Base-by-base conservation (phyloP, 2,113 vertebrate genomes). In the Amblyornis subalaris region DNA sequence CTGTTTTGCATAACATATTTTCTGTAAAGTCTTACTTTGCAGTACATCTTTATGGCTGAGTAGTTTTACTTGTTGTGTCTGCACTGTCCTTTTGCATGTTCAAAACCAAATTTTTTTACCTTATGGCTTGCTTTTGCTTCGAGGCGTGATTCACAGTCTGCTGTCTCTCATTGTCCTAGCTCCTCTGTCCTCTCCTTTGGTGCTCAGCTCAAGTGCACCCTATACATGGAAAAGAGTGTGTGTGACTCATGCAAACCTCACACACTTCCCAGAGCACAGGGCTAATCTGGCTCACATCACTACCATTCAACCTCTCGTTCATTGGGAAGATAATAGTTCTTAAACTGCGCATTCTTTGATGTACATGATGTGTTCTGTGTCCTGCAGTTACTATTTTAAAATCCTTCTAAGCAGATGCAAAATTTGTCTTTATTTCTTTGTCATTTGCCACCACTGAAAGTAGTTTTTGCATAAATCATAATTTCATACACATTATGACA, bases 391-490 rank as follows among this genome's bases (percentile, higher is more conserved):
- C 40, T 62, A 2, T 72, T 94, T 71, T 44, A 44, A 64, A 48
- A 33, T 31, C 22, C 20, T 76, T 40, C 29, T 48, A 31, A 79
- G 48, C 24, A 88, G 18, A 62, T 7, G 10, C 26, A 72, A 54
- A 85, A 33, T 25, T 40, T 64, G 17, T 72, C 16, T 85, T 36
- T 28, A 7, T 7, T 93, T 92, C n/a, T 79, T 85, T 78, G 60
- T 76, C 15, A 60, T 90, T 91, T 95, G 48, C 44, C 69, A 70
- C 57, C 20, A 60, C 65, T 50, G 71, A 93, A 82, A 14, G 31
- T 75, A 97, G 69, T 83, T 97, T 89, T 95, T 98, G 86, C 75
- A 95, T 93, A 98, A 98, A 98, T 97, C 97, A 95, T 94, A 38
- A 93, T 96, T 97, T 97, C 94, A 88, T 92, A 74, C 78, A 80